These are phyloP conservation scores for Dasyprocta punctata DNA, from an alignment of 2,113 vertebrate species.

Conservation along the genomic window DNA sequence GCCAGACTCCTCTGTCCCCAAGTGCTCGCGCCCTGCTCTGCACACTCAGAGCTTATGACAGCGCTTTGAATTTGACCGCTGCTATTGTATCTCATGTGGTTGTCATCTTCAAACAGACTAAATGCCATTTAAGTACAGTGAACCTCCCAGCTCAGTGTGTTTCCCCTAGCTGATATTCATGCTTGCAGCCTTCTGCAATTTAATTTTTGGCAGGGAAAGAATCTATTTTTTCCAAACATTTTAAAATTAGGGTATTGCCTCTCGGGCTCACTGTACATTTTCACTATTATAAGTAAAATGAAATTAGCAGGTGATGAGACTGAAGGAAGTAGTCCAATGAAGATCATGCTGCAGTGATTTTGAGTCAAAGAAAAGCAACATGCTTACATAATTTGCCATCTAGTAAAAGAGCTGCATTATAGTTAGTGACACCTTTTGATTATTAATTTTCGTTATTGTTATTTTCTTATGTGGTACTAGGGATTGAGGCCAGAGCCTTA, in stretches of 20 bases:
- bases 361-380: not conserved
- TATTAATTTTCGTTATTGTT: not conserved
- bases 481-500: not conserved
- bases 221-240: not conserved
- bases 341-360: not conserved
- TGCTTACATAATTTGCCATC: not conserved
- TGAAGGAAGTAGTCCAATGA: not conserved
- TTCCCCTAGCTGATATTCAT: slow-evolving; percentile 9
- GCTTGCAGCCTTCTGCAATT: not conserved
- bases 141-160: not conserved
- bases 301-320: slow-evolving; percentile 24
- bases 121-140: not conserved
- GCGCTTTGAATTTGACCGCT: not conserved
- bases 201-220: not conserved
- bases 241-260: not conserved
- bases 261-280: not conserved
- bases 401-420: not conserved
- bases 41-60: not conserved
- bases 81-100: not conserved
- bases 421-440: slow-evolving; percentile 3
- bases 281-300: slow-evolving; percentile 25
- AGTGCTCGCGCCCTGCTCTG: not conserved
- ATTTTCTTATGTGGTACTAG: not conserved
- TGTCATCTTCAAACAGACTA: not conserved
- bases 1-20: too few relatives aligned